Evolutionary conservation across 2,797 vertebrate species (phyloP).

Genomic region (Brachyalestes nurse): DNA sequence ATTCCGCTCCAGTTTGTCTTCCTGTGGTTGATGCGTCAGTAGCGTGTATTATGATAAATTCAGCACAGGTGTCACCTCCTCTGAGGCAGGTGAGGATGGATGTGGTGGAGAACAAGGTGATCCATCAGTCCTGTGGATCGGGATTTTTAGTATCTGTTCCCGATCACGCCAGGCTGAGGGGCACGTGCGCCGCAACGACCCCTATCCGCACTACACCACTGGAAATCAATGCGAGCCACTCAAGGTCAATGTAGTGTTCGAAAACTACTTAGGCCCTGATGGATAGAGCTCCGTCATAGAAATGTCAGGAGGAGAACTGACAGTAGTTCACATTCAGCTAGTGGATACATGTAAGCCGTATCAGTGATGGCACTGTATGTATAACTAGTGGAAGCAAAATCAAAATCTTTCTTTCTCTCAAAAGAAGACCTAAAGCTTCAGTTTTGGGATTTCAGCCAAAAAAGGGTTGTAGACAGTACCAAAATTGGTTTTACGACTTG

Average conservation of each 20-base stretch:
- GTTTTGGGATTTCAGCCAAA: too few species aligned
- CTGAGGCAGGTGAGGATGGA: conserved; percentile 87
- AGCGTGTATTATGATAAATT: conserved; percentile 89
- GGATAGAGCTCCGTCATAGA: conserved; percentile 84
- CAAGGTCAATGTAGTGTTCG: conserved; percentile 99
- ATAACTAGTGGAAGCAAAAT: neutral
- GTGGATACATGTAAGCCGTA: conserved; percentile 2
- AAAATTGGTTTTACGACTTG: too few species aligned
- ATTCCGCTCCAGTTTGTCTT: conserved; percentile 55
- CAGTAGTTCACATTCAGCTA: conserved; percentile 73
- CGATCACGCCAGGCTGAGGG: conserved; percentile 89
- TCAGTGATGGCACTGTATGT: too few species aligned
- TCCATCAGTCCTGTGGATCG: conserved; percentile 89
- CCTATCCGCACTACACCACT: conserved; percentile 88
- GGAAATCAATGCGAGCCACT: conserved; percentile 96
- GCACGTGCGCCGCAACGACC: conserved; percentile 91
- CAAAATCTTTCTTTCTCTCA: neutral
- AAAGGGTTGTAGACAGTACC: neutral
- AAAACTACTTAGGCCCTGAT: conserved; percentile 97
- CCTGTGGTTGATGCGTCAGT: conserved; percentile 67
- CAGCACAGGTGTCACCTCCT: conserved; percentile 88
- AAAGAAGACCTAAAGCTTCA: neutral
- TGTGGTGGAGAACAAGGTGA: conserved; percentile 84
- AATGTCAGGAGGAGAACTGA: conserved; percentile 86
- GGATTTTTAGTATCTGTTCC: conserved; percentile 97